Evolutionary conservation across 2,797 vertebrate genomes (phyloP).

Genomic region (Staurois parvus): DNA sequence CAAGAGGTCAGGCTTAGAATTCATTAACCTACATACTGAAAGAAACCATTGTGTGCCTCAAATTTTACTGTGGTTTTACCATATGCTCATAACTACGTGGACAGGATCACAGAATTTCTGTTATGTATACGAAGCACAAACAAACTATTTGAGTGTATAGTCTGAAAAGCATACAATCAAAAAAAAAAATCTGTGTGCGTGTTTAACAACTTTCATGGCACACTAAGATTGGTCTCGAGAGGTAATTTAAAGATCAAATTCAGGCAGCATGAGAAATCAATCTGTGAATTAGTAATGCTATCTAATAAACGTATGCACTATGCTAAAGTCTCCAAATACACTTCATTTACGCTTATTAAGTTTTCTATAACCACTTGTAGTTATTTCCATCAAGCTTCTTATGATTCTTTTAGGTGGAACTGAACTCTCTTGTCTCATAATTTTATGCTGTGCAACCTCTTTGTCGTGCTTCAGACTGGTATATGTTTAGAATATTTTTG

Average conservation of each 20-base stretch:
- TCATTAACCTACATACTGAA: constrained; percentile 33
- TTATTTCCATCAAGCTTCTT: no score
- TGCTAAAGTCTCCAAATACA: no score
- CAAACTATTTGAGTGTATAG: neutral
- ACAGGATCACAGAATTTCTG: neutral
- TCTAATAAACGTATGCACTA: neutral
- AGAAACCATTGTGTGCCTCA: constrained; percentile 40
- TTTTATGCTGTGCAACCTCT: neutral
- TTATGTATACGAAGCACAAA: neutral
- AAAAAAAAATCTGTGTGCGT: neutral
- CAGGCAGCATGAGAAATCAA: neutral
- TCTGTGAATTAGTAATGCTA: neutral
- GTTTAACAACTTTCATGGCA: neutral
- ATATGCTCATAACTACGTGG: constrained; percentile 40
- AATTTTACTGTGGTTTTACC: constrained; percentile 12
- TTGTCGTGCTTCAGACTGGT: neutral
- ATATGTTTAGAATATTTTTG: neutral
- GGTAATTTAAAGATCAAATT: neutral
- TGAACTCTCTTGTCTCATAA: no score
- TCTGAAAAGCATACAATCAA: neutral
- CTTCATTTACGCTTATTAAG: no score
- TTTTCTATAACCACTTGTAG: no score
- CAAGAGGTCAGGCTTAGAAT: constrained; percentile 46
- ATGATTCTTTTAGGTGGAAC: no score
- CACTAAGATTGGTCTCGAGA: neutral